Evolutionary conservation across 2,113 vertebrate species (phyloP).

Genomic region (Patagioenas fasciata): DNA sequence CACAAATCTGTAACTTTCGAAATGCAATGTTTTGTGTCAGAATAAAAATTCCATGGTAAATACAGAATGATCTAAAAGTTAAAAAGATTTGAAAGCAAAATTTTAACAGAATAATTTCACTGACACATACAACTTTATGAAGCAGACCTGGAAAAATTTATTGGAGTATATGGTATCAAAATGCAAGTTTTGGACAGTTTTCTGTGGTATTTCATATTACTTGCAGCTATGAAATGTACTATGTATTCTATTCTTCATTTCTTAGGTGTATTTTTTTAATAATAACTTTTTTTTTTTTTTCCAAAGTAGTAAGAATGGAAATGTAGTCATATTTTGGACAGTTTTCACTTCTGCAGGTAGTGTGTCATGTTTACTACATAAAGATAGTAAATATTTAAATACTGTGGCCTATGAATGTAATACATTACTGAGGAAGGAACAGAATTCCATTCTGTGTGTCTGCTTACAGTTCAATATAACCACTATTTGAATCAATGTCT

Average conservation of each 20-base stretch:
- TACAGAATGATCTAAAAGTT: neutral
- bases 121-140: neutral
- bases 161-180: neutral
- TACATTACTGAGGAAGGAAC: neutral
- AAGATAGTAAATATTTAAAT: neutral
- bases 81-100: conserved; percentile 4
- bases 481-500: neutral
- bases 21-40: neutral
- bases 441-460: neutral
- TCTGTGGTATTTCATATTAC: neutral
- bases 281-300: neutral
- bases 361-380: neutral
- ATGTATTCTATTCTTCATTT: neutral
- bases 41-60: neutral
- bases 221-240: neutral
- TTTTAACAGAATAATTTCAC: neutral
- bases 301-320: neutral
- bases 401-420: neutral
- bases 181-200: neutral
- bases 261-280: neutral
- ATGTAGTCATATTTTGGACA: neutral
- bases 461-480: neutral
- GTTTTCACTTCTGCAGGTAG: neutral
- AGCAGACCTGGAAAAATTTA: neutral
- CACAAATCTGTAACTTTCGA: neutral